Evolutionary conservation across 2,113 vertebrate genomes (phyloP), one percentile per base, ranked within the genome.

Genomic region (Poeciliopsis prolifica): DNA sequence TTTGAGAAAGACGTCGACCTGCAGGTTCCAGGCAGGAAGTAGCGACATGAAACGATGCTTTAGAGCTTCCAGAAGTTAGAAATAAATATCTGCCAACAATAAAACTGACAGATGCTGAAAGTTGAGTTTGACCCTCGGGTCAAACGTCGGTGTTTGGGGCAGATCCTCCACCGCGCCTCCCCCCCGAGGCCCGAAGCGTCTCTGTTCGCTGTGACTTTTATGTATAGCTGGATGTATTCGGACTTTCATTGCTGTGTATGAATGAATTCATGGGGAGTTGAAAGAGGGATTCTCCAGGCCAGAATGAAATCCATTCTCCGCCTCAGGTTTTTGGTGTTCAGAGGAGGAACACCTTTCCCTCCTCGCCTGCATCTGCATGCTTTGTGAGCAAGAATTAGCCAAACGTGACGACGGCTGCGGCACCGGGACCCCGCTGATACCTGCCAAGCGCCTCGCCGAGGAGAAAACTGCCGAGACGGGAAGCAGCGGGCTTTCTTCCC

Each of bases 251-350:
- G 65, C 83, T 84, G 78, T 63, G 86, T 92, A 84, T 85, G 74
- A 93, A 90, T 86, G 82, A 81, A 87, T 89, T 82, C 85, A 83
- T 77, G 78, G 70, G 72, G 72, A 66, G 70, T 87, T 89, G 79
- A 88, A 89, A 89, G 70, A 61, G 69, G 64, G 67, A 83, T 83
- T 87, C 71, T 84, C 81, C 72, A 62, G 80, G 83, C 78, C 74
- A 79, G 69, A 76, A 42, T 65, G 75, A 65, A 88, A 86, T 3
- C 40, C 74, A 85, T 84, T 87, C 82, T 79, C 82, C 42, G 44
- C 75, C 71, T 80, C 40, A 81, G 83, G 82, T 84, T 86, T 28
- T 81, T 87, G 74, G 75, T 82, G 83, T 86, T 89, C 74, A 83
- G 81, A 83, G 74, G 66, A 61, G 84, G 84, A 79, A 61, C 61